phyloP scores from a whole-genome alignment of 2,888 invertebrate genomes.

The Spialia ferax region DNA sequence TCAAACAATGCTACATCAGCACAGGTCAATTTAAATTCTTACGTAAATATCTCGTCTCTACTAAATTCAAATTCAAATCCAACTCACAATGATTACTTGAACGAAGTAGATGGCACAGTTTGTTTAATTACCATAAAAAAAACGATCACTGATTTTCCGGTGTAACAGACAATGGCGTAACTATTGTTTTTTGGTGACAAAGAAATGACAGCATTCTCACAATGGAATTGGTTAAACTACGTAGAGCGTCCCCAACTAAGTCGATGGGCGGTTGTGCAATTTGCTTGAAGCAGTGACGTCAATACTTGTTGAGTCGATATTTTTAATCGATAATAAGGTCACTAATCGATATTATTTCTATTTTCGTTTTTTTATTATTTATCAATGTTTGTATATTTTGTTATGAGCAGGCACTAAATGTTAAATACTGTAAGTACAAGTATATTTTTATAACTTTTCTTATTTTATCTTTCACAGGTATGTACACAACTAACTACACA shows the following conservation, averaged over 20 bases:
- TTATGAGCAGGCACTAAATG: too few relatives aligned
- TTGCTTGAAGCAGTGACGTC: slow-evolving; percentile 51
- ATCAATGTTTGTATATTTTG: too few relatives aligned
- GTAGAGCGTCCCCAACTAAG: slow-evolving; percentile 67
- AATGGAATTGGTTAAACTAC: slow-evolving; percentile 75
- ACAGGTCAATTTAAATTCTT: not conserved
- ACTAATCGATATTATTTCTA: not conserved
- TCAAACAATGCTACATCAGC: too few relatives aligned
- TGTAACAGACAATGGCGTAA: slow-evolving; percentile 52
- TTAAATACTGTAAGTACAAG: too few relatives aligned
- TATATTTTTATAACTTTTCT: too few relatives aligned
- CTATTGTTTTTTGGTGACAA: slow-evolving; percentile 70
- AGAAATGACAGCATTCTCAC: slow-evolving; percentile 61
- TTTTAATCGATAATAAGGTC: not conserved
- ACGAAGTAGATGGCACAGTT: slow-evolving; percentile 7
- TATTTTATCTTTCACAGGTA: too few relatives aligned
- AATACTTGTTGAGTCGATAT: slow-evolving; percentile 23
- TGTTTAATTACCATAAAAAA: slow-evolving; percentile 28
- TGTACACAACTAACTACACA: too few relatives aligned
- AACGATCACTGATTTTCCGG: slow-evolving; percentile 62
- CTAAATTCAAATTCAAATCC: not conserved
- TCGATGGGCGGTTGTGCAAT: slow-evolving; percentile 66
- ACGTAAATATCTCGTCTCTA: not conserved
- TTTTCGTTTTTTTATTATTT: too few relatives aligned
- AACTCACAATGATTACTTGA: not conserved